Conservation (phyloP, 2,797 vertebrate genomes). For the Lutjanus campechanus region DNA sequence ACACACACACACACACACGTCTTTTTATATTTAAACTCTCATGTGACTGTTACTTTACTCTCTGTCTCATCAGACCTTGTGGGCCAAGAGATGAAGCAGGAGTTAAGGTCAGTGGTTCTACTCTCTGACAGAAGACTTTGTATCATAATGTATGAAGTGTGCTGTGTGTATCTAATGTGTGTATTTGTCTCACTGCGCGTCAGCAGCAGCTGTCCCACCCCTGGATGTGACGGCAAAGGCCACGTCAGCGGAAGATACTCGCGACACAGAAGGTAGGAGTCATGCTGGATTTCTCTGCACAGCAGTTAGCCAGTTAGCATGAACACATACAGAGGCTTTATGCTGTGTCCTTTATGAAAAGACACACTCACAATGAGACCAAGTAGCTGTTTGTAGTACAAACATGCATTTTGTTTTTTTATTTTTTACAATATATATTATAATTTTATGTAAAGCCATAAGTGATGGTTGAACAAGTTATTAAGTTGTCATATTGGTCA, state of each 20-base stretch:
- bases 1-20: too few relatives aligned
- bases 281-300: not conserved
- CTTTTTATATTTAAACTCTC: not conserved
- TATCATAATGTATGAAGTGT: not conserved
- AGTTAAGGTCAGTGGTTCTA: slow-evolving; percentile 89
- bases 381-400: not conserved
- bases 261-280: slow-evolving; percentile 92
- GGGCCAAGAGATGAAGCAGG: slow-evolving; percentile 93
- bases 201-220: slow-evolving; percentile 93
- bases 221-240: slow-evolving; percentile 95
- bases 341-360: not conserved
- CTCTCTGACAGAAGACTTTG: not conserved
- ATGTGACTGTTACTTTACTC: slow-evolving; percentile 13
- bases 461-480: not conserved
- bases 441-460: not conserved
- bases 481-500: not conserved
- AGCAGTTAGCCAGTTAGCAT: not conserved
- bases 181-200: slow-evolving; percentile 42
- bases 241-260: slow-evolving; percentile 96
- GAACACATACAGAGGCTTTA: not conserved
- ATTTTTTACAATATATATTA: not conserved
- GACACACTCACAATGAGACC: not conserved
- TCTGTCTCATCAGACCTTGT: slow-evolving; percentile 89
- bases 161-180: not conserved
- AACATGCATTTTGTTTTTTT: not conserved